phyloP scores from a whole-genome alignment of 2,888 invertebrate genomes.

The Ischnura elegans region DNA sequence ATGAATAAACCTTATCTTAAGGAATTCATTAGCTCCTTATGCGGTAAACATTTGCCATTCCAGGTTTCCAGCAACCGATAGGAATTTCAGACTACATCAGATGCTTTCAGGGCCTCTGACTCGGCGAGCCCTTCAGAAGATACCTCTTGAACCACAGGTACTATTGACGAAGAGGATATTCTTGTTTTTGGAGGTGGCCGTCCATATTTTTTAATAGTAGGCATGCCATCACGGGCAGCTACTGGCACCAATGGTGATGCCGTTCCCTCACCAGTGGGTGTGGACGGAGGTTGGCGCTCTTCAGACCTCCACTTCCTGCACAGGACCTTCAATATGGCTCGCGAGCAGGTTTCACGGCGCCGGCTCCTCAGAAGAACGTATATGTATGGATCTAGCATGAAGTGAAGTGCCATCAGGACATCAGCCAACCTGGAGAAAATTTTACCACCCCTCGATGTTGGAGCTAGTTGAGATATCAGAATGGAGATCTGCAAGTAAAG shows the following conservation, averaged over 20 bases:
- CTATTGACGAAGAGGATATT: constrained; percentile 19
- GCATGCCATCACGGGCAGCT: background rate
- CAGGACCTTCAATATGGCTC: constrained; percentile 70
- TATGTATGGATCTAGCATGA: constrained; percentile 90
- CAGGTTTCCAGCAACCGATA: background rate
- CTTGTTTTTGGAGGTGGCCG: constrained; percentile 28
- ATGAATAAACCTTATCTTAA: background rate
- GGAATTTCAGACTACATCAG: background rate
- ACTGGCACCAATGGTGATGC: constrained; percentile 53
- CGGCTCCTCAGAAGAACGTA: constrained; percentile 87
- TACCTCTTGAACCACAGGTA: constrained; percentile 52
- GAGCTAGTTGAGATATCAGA: constrained; percentile 81
- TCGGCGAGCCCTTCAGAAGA: constrained; percentile 41
- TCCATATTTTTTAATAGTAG: constrained; percentile 20
- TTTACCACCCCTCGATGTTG: constrained; percentile 75
- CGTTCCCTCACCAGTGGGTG: constrained; percentile 55
- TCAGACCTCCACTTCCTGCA: constrained; percentile 69
- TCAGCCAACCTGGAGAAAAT: constrained; percentile 84
- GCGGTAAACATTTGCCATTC: background rate
- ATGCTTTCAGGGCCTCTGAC: constrained; percentile 27
- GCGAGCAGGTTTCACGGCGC: constrained; percentile 69
- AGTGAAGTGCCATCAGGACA: constrained; percentile 88
- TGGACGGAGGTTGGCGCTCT: constrained; percentile 39
- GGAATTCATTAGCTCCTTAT: background rate
- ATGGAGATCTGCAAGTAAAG: constrained; percentile 82